A percentile compares a stretch with the other conserved stretches of the same genome.
phyloP scores from a whole-genome alignment of 2,113 vertebrate genomes.

The Chiloscyllium plagiosum region DNA sequence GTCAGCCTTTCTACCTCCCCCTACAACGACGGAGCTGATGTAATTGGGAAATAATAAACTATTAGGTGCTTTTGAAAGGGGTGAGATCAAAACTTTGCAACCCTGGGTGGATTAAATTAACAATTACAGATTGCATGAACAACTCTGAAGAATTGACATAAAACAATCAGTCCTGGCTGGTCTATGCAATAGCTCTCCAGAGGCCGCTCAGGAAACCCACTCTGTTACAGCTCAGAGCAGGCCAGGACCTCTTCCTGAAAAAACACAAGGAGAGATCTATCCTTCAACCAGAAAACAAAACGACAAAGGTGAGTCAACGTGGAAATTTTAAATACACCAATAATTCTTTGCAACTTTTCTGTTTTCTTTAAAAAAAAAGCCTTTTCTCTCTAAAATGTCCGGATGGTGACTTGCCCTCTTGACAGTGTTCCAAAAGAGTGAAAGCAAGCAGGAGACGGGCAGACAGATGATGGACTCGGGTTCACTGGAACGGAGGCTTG shows the following conservation, averaged over 20 bases:
- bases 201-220: neutral
- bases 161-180: too few relatives aligned
- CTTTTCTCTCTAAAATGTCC: neutral
- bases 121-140: neutral
- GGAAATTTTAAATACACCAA: neutral
- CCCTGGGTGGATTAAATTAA: neutral
- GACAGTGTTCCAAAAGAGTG: neutral
- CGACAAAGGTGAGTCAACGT: neutral
- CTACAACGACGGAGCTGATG: neutral
- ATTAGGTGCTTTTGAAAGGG: too few relatives aligned
- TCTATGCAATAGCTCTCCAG: neutral
- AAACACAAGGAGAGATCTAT: neutral
- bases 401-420: neutral
- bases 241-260: neutral
- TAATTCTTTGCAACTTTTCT: neutral
- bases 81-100: neutral
- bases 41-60: neutral
- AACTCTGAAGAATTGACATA: neutral
- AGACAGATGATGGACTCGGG: neutral
- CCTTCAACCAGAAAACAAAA: neutral
- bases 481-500: neutral
- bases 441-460: rapidly evolving
- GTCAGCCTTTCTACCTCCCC: neutral
- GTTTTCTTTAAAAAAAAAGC: too few relatives aligned
- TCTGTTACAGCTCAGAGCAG: too few relatives aligned